phyloP scores from a whole-genome alignment of 2,888 invertebrate species.

The Fragum whitleyi region DNA sequence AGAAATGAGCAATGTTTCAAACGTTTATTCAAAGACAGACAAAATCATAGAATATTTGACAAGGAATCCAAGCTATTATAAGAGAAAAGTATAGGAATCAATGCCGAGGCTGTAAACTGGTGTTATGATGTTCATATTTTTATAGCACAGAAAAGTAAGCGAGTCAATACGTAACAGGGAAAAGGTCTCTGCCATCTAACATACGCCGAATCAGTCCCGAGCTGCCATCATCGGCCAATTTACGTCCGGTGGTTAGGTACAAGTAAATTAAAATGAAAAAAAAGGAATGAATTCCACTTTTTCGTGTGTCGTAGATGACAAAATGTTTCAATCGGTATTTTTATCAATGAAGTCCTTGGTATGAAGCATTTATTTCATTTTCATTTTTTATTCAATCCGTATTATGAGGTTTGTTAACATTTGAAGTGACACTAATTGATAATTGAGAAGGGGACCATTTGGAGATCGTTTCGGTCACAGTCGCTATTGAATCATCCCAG shows the following conservation, averaged over 20 bases:
- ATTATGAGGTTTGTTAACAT: constrained; percentile 21
- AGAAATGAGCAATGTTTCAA: no score
- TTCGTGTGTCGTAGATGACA: neutral
- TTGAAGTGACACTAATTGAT: constrained; percentile 28
- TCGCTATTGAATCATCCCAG: neutral
- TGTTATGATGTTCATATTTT: no score
- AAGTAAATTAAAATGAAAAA: constrained; percentile 51
- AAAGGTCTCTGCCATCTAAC: no score
- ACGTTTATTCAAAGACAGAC: no score
- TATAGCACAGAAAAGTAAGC: no score
- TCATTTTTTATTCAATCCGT: constrained; percentile 13
- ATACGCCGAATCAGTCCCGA: no score
- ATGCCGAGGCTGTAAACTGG: no score
- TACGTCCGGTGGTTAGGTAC: constrained; percentile 39
- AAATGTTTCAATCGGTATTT: constrained; percentile 22
- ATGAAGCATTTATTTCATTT: constrained; percentile 22
- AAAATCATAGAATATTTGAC: no score
- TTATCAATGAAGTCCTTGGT: constrained; percentile 12
- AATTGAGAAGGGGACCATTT: constrained; percentile 1
- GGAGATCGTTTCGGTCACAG: neutral
- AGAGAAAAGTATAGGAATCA: no score
- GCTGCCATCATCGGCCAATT: constrained; percentile 47
- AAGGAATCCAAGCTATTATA: no score
- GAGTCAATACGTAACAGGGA: no score
- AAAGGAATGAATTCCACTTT: constrained; percentile 29